Percentiles rank a stretch among this genome's conserved stretches.
phyloP scores from a whole-genome alignment of 2,797 vertebrate species.

The Enteromius viviparus region DNA sequence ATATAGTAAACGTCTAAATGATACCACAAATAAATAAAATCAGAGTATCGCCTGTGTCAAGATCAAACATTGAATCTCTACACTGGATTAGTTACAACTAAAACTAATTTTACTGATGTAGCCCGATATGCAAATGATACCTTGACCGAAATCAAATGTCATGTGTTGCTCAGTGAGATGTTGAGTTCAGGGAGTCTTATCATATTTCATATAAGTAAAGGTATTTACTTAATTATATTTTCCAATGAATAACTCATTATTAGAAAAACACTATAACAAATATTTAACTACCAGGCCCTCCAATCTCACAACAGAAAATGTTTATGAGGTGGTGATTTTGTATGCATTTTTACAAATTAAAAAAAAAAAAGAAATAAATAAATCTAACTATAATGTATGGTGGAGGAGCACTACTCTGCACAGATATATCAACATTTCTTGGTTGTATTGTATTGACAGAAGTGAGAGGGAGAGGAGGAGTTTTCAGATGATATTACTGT shows the following conservation, averaged over 20 bases:
- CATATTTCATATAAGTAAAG: background rate
- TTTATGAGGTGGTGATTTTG: background rate
- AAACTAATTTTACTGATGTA: background rate
- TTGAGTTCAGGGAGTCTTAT: background rate
- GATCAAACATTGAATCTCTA: background rate
- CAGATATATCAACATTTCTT: no score
- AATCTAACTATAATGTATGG: no score
- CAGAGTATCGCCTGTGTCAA: background rate
- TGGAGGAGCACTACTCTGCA: no score
- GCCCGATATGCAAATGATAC: background rate
- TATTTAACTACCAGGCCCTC: background rate
- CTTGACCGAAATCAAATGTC: background rate
- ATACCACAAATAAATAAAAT: slow-evolving; percentile 5
- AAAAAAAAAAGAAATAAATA: no score
- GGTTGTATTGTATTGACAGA: no score
- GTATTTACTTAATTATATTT: background rate
- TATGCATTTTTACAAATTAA: background rate
- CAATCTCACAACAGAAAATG: background rate
- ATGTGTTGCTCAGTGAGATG: background rate
- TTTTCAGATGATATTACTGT: no score
- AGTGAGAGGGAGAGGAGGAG: no score
- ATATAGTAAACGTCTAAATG: background rate
- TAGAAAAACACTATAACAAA: background rate
- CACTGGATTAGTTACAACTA: background rate
- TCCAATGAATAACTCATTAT: background rate